Conservation (phyloP, 2,888 invertebrate species). For the Branchinecta sandiegonensis region DNA sequence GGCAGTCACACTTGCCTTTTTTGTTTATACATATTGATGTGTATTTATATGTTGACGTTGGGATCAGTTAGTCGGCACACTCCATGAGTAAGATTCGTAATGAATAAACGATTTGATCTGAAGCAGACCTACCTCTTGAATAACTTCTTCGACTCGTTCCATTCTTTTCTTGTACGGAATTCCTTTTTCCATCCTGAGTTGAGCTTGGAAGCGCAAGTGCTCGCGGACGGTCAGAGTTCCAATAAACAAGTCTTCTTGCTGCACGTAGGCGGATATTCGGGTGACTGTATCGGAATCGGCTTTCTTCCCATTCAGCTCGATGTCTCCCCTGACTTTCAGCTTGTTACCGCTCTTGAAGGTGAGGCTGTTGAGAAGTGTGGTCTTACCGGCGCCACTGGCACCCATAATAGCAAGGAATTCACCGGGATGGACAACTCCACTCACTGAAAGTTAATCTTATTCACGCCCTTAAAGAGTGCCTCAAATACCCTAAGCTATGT, state of each 20-base stretch:
- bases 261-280: slow-evolving; percentile 74
- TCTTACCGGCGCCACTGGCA: slow-evolving; percentile 77
- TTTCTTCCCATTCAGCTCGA: slow-evolving; percentile 57
- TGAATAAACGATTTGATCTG: too few relatives aligned
- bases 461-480: too few relatives aligned
- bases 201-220: slow-evolving; percentile 53
- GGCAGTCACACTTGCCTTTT: too few relatives aligned
- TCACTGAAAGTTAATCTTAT: slow-evolving; percentile 41
- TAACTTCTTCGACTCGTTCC: slow-evolving; percentile 68
- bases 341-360: slow-evolving; percentile 51
- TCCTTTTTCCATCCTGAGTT: slow-evolving; percentile 53
- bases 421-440: slow-evolving; percentile 67
- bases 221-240: slow-evolving; percentile 76
- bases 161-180: slow-evolving; percentile 52
- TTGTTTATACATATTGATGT: too few relatives aligned
- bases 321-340: slow-evolving; percentile 42
- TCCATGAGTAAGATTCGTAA: too few relatives aligned
- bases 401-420: slow-evolving; percentile 77
- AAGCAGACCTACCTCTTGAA: slow-evolving; percentile 52
- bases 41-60: too few relatives aligned
- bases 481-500: too few relatives aligned
- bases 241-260: slow-evolving; percentile 85
- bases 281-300: slow-evolving; percentile 51
- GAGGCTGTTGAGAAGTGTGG: slow-evolving; percentile 75
- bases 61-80: too few relatives aligned